Evolutionary conservation across 2,888 invertebrate genomes (phyloP).

Genomic region (Drosophila pseudotakahashii): DNA sequence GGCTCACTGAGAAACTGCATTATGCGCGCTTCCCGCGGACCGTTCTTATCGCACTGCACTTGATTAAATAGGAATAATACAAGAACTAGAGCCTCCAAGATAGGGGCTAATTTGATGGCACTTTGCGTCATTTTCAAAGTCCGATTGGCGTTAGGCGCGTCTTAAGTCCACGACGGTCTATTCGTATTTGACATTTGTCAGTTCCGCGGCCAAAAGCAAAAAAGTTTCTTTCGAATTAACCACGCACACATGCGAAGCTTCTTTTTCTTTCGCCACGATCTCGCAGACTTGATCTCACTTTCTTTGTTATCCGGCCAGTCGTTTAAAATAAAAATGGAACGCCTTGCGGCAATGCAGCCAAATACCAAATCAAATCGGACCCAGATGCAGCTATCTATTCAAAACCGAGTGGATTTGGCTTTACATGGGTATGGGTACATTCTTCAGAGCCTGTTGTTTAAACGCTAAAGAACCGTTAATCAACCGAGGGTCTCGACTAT

Average conservation of each 20-base stretch:
- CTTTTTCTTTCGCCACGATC: slow-evolving; percentile 68
- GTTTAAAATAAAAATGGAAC: slow-evolving; percentile 45
- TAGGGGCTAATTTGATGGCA: slow-evolving; percentile 18
- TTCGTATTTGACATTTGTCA: slow-evolving; percentile 67
- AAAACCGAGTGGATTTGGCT: slow-evolving; percentile 27
- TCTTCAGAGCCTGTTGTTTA: slow-evolving; percentile 32
- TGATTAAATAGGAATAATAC: slow-evolving; percentile 20
- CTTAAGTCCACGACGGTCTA: slow-evolving; percentile 63
- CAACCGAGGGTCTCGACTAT: slow-evolving; percentile 33
- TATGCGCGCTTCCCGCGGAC: slow-evolving; percentile 63
- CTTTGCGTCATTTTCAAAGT: slow-evolving; percentile 40
- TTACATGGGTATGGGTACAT: slow-evolving; percentile 4
- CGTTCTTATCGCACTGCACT: slow-evolving; percentile 40
- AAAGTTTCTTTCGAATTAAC: slow-evolving; percentile 60
- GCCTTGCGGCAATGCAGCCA: slow-evolving; percentile 37
- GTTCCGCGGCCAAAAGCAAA: slow-evolving; percentile 69
- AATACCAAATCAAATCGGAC: slow-evolving; percentile 8
- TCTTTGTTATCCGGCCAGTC: slow-evolving; percentile 45
- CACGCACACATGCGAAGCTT: slow-evolving; percentile 51
- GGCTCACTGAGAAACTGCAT: slow-evolving; percentile 65
- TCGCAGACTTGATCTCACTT: slow-evolving; percentile 73
- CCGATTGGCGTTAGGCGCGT: slow-evolving; percentile 55
- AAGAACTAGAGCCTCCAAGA: slow-evolving; percentile 35
- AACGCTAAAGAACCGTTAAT: slow-evolving; percentile 37
- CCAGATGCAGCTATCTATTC: slow-evolving; percentile 32